A percentile compares a stretch with the other conserved stretches of the same genome.
Conservation (phyloP, 1,140 invertebrate species). For the Pteromalus puparum region DNA sequence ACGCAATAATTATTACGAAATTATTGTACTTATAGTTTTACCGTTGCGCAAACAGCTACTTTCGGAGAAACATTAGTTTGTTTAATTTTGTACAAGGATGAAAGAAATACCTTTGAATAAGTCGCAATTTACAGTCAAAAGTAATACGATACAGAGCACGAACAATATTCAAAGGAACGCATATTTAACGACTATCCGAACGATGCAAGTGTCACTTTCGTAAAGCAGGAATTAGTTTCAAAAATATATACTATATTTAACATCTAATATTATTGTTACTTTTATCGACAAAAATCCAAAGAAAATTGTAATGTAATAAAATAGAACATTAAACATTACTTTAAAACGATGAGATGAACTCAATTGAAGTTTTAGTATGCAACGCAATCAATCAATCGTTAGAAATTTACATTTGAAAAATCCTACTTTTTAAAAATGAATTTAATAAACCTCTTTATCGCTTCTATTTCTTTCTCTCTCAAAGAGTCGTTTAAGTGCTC, state of each 20-base stretch:
- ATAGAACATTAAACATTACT: conserved; percentile 1
- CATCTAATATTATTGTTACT: conserved; percentile 20
- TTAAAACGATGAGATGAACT: conserved; percentile 15
- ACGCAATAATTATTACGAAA: conserved; percentile 13
- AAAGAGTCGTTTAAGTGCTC: background rate
- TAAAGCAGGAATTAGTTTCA: conserved; percentile 18
- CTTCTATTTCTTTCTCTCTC: background rate
- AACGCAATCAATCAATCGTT: background rate
- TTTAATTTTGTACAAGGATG: conserved; percentile 11
- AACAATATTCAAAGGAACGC: conserved; percentile 31
- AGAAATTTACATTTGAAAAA: background rate
- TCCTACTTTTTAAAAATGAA: conserved; percentile 10
- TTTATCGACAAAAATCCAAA: conserved; percentile 13
- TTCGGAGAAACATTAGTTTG: conserved; percentile 10
- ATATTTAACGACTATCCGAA: conserved; percentile 17
- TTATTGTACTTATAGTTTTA: conserved; percentile 33
- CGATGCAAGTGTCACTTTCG: background rate
- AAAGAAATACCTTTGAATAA: conserved; percentile 13
- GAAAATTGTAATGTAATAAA: conserved; percentile 16
- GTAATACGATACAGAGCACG: conserved; percentile 4
- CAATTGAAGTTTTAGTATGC: conserved; percentile 16
- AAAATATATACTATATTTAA: conserved; percentile 10
- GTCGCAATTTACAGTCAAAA: conserved; percentile 18
- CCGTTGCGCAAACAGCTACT: conserved; percentile 8
- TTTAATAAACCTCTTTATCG: background rate